Conservation (phyloP, 2,797 vertebrate genomes). For the Caiman crocodilus region DNA sequence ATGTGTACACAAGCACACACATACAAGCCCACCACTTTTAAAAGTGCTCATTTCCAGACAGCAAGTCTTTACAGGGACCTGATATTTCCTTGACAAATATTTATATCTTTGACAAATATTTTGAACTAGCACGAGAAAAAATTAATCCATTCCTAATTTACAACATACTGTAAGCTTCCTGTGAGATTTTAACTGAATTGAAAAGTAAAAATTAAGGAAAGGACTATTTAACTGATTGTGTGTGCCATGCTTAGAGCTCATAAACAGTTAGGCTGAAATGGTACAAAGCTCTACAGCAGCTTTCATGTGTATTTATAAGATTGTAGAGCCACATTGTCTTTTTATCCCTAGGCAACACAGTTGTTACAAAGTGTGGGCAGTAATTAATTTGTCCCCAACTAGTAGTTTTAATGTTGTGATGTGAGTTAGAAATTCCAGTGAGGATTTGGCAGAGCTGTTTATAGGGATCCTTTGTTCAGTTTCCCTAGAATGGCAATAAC, state of each 20-base stretch:
- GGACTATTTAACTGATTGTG: not conserved
- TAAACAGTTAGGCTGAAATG: not conserved
- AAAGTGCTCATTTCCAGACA: not conserved
- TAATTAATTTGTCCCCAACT: not conserved
- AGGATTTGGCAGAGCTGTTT: not conserved
- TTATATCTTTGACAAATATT: not conserved
- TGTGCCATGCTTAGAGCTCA: not conserved
- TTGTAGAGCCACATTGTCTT: not conserved
- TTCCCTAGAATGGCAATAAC: not conserved
- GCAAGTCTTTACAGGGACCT: not conserved
- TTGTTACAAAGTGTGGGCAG: not conserved
- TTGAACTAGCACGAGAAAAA: not conserved
- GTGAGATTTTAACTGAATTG: not conserved
- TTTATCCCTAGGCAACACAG: fast-evolving
- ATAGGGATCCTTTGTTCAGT: not conserved
- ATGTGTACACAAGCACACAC: fast-evolving
- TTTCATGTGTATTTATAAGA: not conserved
- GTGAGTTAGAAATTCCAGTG: constrained; percentile 16
- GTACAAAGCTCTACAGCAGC: not conserved
- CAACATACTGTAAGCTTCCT: not conserved
- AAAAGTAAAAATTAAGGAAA: constrained; percentile 37
- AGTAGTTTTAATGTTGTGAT: not conserved
- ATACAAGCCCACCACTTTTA: not conserved
- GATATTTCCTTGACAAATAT: not conserved
- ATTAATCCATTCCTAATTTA: not conserved